Conservation (phyloP, 2,113 vertebrate species). For the Aegotheles bennettii region DNA sequence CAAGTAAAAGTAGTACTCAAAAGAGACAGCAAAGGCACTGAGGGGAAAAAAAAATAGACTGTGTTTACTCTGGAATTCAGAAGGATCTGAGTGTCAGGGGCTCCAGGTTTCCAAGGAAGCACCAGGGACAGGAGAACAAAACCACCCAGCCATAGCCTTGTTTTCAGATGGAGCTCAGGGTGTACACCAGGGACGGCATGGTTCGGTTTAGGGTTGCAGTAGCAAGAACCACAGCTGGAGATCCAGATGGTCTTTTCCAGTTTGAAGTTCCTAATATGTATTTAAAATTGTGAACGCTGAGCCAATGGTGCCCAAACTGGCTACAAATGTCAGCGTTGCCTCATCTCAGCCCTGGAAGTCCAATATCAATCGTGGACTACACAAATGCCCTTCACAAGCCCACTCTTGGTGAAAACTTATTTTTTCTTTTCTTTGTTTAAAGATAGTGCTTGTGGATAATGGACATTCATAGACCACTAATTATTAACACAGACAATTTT, state of each 20-base stretch:
- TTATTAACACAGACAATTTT: background rate
- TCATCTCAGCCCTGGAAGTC: background rate
- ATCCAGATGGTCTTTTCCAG: background rate
- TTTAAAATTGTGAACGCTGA: background rate
- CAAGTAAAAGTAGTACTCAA: background rate
- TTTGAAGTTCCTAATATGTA: background rate
- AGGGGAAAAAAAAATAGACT: no score
- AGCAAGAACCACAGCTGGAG: background rate
- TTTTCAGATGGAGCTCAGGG: background rate
- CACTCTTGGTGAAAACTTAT: background rate
- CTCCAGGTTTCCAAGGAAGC: background rate
- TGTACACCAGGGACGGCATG: rapidly evolving
- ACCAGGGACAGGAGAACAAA: background rate
- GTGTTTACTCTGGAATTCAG: background rate
- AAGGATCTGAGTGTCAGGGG: background rate
- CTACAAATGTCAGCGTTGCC: background rate
- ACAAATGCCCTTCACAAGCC: background rate
- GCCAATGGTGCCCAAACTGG: background rate
- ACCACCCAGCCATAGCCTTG: rapidly evolving
- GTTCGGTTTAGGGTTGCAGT: rapidly evolving
- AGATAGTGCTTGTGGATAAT: background rate
- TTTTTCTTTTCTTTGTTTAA: background rate
- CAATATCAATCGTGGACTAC: background rate
- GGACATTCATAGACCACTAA: background rate
- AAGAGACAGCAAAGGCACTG: background rate